Conservation (phyloP, 2,888 invertebrate species). For the Ametastegia equiseti region DNA sequence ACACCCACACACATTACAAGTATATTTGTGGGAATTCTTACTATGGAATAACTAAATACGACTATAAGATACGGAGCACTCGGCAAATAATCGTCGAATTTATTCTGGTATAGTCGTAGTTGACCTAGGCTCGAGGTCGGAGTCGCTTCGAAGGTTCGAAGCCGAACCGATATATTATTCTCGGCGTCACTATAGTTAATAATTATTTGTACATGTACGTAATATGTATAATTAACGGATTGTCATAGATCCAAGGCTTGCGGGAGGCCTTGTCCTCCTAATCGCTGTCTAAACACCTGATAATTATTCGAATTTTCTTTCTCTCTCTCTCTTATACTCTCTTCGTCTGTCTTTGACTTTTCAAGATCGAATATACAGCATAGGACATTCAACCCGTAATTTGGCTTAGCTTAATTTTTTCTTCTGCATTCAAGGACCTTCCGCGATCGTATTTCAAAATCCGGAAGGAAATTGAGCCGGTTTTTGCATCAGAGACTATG, state of each 20-base stretch:
- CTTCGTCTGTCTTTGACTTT: background rate
- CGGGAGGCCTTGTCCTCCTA: slow-evolving; percentile 28
- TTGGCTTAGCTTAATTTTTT: background rate
- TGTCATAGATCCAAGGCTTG: background rate
- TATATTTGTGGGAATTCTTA: no score
- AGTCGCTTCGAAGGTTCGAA: background rate
- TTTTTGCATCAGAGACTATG: background rate
- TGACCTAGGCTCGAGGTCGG: slow-evolving; percentile 39
- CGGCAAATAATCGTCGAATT: background rate
- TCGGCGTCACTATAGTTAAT: background rate
- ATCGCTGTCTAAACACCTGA: background rate
- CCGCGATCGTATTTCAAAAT: no score
- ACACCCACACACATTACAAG: no score
- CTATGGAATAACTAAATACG: no score
- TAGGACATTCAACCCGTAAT: background rate
- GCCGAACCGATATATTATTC: background rate
- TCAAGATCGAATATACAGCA: background rate
- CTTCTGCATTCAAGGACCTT: background rate
- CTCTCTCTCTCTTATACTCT: background rate
- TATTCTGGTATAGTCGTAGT: background rate
- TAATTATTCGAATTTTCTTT: background rate
- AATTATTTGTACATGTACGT: no score
- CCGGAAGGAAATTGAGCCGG: background rate
- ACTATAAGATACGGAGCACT: no score
- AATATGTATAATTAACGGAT: background rate